Evolutionary conservation across 2,888 invertebrate genomes (phyloP).

Genomic region (Ennomos erosarius): DNA sequence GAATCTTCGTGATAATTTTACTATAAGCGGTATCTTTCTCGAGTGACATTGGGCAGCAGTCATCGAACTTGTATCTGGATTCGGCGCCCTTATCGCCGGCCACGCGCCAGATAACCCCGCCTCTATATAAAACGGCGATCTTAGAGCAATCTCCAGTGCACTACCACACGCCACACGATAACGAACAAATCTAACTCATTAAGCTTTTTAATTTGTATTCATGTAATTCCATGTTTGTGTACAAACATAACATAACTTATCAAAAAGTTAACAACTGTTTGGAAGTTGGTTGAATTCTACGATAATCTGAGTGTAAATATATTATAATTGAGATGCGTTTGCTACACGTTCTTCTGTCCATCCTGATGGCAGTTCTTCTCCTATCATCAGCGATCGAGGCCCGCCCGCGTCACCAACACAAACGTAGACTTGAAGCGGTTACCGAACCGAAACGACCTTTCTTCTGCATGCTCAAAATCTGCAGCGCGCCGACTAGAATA

Average conservation of each 20-base stretch:
- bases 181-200: conserved; percentile 42
- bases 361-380: conserved; percentile 53
- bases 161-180: conserved; percentile 58
- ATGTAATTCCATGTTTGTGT: conserved; percentile 6
- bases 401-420: conserved; percentile 47
- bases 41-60: conserved; percentile 78
- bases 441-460: conserved; percentile 34
- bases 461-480: conserved; percentile 69
- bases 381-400: conserved; percentile 50
- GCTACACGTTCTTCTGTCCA: conserved; percentile 51
- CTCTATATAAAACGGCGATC: conserved; percentile 67
- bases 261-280: too few relatives aligned
- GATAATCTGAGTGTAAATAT: not conserved
- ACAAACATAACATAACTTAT: conserved; percentile 24
- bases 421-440: too few relatives aligned
- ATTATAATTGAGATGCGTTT: conserved; percentile 64
- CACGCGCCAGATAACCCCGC: conserved; percentile 79
- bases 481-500: conserved; percentile 55
- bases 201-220: not conserved
- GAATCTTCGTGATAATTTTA: conserved; percentile 71
- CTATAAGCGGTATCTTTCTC: conserved; percentile 59
- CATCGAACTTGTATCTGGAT: conserved; percentile 76
- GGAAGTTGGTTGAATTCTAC: too few relatives aligned
- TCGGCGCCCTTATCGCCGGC: conserved; percentile 70
- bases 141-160: conserved; percentile 63